Base-by-base conservation (phyloP, 2,888 invertebrate genomes). In the Mechanitis mazaeus region DNA sequence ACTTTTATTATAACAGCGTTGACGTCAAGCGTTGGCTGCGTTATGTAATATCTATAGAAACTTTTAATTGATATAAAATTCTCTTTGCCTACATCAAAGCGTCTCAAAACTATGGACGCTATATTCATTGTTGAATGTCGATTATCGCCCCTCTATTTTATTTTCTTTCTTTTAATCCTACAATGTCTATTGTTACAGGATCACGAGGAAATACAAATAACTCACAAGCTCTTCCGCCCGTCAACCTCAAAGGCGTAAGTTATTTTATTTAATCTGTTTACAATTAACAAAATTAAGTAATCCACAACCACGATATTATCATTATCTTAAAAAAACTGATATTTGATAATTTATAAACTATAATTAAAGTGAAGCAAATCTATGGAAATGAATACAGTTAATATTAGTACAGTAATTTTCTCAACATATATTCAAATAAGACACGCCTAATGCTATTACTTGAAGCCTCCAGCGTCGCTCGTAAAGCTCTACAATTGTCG, bases 201-300 rank as follows among this genome's bases (percentile, higher is more conserved):
- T 59, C 79, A 79, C 60, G 82, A 80, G 58, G 82, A 81, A 55
- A 77, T 73, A 55, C 82, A 81, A 69, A 86, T 90, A 77, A 88
- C 85, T 63, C 90, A 88, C 71, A 91, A 89, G 73, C 75, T 89
- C 33, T 90, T 89, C 72, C 80, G 89, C 38, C 89, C 91, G 2
- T 88, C 90, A 2, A 84, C 87, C 42, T 86, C 89, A 0, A 83
- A 82, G 72, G 64, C 70, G 89, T 88, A 71, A 87, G 88, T 81
- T 64, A 12, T 38, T 33, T 11, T 58, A 54, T 35, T 20, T 54
- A 6, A 3, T 31, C 3, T 31, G 11, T 9, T 31, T 31, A 31
- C 50, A 31, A 31, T 50, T 50, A 28, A 50, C 31, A 9, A 42
- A 35, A 42, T 9, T 1, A 50, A 28, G 9, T 50, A 50, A 31